These are phyloP conservation scores for Elephantulus edwardii DNA, from an alignment of 2,113 vertebrate genomes.

Conservation along the genomic window DNA sequence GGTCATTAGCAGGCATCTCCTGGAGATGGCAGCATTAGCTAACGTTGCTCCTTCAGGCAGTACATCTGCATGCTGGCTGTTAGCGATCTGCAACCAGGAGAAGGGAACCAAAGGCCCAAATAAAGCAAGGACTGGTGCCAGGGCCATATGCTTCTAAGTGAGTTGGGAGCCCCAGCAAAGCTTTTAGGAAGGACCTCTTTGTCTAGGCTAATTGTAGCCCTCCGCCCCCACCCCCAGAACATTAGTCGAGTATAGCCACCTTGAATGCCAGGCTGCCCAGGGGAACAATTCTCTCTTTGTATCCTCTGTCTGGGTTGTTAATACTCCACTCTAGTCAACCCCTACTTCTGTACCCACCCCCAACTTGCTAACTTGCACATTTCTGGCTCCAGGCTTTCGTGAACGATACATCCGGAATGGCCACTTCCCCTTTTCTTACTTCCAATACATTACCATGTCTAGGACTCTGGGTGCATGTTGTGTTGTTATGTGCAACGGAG, in stretches of 20 bases:
- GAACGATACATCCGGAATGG: background rate
- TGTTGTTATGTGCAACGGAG: too few species aligned
- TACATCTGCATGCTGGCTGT: slow-evolving; percentile 24
- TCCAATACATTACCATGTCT: too few species aligned
- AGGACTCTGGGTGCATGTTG: too few species aligned
- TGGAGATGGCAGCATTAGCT: slow-evolving; percentile 60
- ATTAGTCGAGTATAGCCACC: background rate
- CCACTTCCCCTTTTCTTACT: too few species aligned
- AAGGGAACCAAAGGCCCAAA: background rate
- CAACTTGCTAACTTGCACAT: background rate
- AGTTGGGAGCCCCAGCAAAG: background rate
- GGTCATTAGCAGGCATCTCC: slow-evolving; percentile 60
- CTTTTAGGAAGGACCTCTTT: slow-evolving; percentile 25
- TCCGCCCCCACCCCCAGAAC: background rate
- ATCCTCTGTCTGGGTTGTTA: background rate
- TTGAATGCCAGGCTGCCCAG: background rate
- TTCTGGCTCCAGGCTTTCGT: background rate
- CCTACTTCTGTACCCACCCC: background rate
- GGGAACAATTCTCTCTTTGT: background rate
- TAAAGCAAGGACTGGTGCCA: slow-evolving; percentile 30
- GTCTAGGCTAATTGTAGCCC: background rate
- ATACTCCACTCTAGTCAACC: background rate
- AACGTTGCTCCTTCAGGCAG: slow-evolving; percentile 32
- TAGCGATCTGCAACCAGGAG: background rate
- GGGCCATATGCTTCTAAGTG: slow-evolving; percentile 39